These are phyloP conservation scores for Ceratotherium simum DNA, from an alignment of 2,113 vertebrate species.

Conservation along the genomic window DNA sequence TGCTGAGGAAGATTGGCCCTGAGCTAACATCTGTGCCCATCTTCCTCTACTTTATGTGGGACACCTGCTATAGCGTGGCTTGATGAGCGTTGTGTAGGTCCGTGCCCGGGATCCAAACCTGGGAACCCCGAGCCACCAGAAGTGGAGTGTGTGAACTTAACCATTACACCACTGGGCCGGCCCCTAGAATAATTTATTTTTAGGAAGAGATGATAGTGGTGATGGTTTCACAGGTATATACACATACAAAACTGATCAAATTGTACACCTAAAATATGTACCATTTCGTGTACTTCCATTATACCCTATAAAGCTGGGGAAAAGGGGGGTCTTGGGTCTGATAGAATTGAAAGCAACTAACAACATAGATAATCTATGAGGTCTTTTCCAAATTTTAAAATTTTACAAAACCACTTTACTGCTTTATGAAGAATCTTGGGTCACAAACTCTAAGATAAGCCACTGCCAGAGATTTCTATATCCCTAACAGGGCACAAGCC, in stretches of 20 bases:
- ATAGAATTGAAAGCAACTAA: neutral
- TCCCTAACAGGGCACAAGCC: neutral
- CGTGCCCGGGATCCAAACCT: no score
- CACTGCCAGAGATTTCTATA: neutral
- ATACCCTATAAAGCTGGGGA: neutral
- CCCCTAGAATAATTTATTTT: neutral
- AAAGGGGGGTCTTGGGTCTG: neutral
- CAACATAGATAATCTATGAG: neutral
- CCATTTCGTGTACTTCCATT: neutral
- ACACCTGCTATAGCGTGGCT: no score
- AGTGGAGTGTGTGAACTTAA: no score
- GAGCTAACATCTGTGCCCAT: no score
- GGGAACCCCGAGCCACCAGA: no score
- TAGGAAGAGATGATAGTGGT: neutral
- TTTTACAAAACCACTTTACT: neutral
- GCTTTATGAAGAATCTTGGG: neutral
- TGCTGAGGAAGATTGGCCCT: no score
- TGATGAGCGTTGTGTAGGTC: no score
- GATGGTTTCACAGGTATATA: neutral
- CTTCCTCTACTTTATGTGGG: no score
- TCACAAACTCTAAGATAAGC: neutral
- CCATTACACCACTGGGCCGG: no score
- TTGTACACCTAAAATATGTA: neutral
- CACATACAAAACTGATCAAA: neutral
- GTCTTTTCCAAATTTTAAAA: conserved; percentile 33